Conservation (phyloP, 2,113 vertebrate species). For the Eclectus roratus region DNA sequence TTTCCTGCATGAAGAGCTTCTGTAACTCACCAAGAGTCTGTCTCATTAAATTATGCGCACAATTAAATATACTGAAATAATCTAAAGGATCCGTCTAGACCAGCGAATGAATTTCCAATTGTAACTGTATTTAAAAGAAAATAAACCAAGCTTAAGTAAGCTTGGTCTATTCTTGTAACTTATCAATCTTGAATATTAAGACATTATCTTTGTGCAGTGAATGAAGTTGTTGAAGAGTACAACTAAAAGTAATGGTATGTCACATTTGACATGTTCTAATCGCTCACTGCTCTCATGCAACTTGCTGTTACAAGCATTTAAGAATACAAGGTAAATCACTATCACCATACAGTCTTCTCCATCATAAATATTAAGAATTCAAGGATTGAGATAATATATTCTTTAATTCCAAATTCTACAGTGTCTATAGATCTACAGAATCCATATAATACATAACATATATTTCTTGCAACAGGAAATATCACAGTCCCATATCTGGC, state of each 20-base stretch:
- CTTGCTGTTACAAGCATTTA: background rate
- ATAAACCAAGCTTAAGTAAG: background rate
- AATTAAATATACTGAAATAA: background rate
- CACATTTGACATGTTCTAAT: conserved; percentile 16
- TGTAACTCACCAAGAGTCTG: background rate
- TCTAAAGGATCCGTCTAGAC: background rate
- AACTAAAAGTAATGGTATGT: background rate
- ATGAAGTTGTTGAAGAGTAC: background rate
- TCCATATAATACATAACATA: background rate
- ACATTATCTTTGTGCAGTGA: background rate
- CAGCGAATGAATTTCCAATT: conserved; percentile 3
- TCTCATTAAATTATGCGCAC: conserved; percentile 4
- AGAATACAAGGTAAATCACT: background rate
- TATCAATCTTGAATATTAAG: conserved; percentile 49
- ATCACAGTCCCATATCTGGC: background rate
- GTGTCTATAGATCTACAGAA: background rate
- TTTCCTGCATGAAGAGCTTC: conserved; percentile 5
- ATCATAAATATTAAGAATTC: background rate
- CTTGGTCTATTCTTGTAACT: background rate
- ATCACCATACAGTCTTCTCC: background rate
- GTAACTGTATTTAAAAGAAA: background rate
- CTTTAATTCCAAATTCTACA: background rate
- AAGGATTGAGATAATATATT: background rate
- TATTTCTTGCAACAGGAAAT: background rate
- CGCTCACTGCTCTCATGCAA: background rate